Base-by-base conservation (phyloP, 1,140 invertebrate genomes). In the Drosophila ambigua region DNA sequence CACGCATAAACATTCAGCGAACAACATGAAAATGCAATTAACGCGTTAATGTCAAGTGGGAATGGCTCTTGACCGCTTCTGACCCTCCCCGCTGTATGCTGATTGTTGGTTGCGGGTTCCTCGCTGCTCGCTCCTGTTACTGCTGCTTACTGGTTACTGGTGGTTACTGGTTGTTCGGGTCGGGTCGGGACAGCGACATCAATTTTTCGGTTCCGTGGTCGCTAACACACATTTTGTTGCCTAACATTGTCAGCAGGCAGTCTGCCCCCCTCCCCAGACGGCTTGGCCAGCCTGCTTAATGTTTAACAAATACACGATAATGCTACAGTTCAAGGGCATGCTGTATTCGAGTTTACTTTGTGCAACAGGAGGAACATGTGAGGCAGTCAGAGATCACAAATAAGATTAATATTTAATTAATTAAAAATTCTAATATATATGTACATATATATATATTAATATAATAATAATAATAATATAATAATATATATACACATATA, bases 1-100 rank as follows among this genome's bases (percentile, higher is more conserved):
- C 52, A 74, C 45, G 63, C 71, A 73, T 55, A 57, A 65, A 48
- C 48, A 53, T 48, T 48, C 43, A 16, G 58, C 51, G 50, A 59
- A 79, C 72, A 88, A 88, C 83, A 88, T 88, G 83, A 83, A 88
- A 88, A 83, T 83, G 84, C 83, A 88, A 88, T 88, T 88, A 88
- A 83, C 79, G 79, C 76, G 62, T 83, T 83, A 88, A 83, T 88
- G 83, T 88, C 72, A 81, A 82, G 67, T 76, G 68, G 68, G 77
- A 81, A 84, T 75, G 78, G 64, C 67, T 74, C 61, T 62, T 66
- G 55, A 73, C 59, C 72, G 65, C n/a, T 20, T 7, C 55, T 69
- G 60, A 43, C 15, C 35, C 4, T 0, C 4, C 11, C 35, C 4
- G 3, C 4, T 39, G 11, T 39, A 13, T 13, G 35, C 11, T 39